Percentiles rank a stretch among this genome's conserved stretches.
Evolutionary conservation across 64 coral and sea anemone genomes (phyloP).

Genomic region (Acropora tenuis): DNA sequence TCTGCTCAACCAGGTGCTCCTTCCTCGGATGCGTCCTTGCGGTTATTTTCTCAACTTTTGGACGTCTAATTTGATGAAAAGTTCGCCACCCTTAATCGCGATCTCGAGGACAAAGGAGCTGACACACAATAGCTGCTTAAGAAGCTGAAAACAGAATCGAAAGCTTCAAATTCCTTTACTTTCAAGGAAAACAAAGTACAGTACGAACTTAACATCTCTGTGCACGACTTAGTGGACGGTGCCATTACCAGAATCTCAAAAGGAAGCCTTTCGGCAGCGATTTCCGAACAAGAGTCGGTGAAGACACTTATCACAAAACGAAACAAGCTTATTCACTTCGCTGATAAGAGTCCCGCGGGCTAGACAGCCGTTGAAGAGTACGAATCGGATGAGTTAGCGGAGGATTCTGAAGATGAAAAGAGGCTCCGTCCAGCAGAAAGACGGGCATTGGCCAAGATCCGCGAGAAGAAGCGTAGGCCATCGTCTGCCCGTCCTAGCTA

Average conservation of each 20-base stretch:
- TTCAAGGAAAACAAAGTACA: slow-evolving; percentile 69
- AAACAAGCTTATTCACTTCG: slow-evolving; percentile 61
- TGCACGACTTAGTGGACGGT: slow-evolving; percentile 9
- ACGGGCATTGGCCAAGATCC: slow-evolving; percentile 44
- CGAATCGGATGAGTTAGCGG: slow-evolving; percentile 54
- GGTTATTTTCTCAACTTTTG: too few relatives aligned
- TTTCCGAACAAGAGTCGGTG: neutral
- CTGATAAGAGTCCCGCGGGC: slow-evolving; percentile 53
- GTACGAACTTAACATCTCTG: slow-evolving; percentile 49
- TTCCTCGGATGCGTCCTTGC: too few relatives aligned
- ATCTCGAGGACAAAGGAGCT: too few relatives aligned
- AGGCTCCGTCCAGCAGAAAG: slow-evolving; percentile 46
- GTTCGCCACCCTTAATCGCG: too few relatives aligned
- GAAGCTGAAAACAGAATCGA: too few relatives aligned
- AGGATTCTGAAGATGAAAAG: slow-evolving; percentile 66
- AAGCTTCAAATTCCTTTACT: slow-evolving; percentile 50
- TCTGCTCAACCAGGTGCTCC: too few relatives aligned
- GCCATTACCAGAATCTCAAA: slow-evolving; percentile 23
- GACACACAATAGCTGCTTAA: too few relatives aligned
- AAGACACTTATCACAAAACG: slow-evolving; percentile 37
- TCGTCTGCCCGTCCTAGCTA: neutral
- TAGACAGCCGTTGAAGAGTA: slow-evolving; percentile 62
- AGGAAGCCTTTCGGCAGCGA: slow-evolving; percentile 9
- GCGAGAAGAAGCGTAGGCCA: slow-evolving; percentile 28
- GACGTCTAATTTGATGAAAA: too few relatives aligned